These are phyloP conservation scores for Athripsodes cinereus DNA, from an alignment of 2,888 invertebrate species.

Conservation along the genomic window DNA sequence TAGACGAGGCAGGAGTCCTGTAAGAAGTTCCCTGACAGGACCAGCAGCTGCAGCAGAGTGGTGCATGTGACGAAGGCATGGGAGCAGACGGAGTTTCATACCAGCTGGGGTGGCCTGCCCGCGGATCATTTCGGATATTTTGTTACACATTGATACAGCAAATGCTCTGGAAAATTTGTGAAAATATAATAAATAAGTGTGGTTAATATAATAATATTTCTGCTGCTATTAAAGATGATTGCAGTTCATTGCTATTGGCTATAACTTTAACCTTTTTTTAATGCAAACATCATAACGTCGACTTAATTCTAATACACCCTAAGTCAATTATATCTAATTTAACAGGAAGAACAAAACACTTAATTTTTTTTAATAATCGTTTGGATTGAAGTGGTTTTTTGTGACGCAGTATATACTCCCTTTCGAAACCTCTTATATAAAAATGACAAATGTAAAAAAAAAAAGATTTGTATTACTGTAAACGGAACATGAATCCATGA, in stretches of 20 bases:
- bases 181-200: not conserved
- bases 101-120: constrained; percentile 88
- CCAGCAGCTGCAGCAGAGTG: constrained; percentile 72
- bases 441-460: too few relatives aligned
- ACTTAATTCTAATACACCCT: too few relatives aligned
- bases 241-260: not conserved
- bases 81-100: constrained; percentile 84
- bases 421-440: too few relatives aligned
- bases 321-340: too few relatives aligned
- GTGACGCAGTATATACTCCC: too few relatives aligned
- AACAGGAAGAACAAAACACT: too few relatives aligned
- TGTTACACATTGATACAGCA: constrained; percentile 92
- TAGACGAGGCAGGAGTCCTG: constrained; percentile 41
- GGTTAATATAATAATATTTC: not conserved
- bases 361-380: too few relatives aligned
- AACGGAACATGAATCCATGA: too few relatives aligned
- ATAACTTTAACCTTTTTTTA: too few relatives aligned
- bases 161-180: constrained; percentile 62
- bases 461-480: too few relatives aligned
- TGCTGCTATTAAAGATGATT: not conserved
- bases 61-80: constrained; percentile 89
- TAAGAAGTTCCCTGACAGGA: constrained; percentile 52
- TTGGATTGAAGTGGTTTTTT: too few relatives aligned
- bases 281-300: too few relatives aligned
- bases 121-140: constrained; percentile 92